Evolutionary conservation across 2,888 invertebrate species (phyloP), one percentile per base, ranked within the genome.

Genomic region (Cheilosia variabilis): DNA sequence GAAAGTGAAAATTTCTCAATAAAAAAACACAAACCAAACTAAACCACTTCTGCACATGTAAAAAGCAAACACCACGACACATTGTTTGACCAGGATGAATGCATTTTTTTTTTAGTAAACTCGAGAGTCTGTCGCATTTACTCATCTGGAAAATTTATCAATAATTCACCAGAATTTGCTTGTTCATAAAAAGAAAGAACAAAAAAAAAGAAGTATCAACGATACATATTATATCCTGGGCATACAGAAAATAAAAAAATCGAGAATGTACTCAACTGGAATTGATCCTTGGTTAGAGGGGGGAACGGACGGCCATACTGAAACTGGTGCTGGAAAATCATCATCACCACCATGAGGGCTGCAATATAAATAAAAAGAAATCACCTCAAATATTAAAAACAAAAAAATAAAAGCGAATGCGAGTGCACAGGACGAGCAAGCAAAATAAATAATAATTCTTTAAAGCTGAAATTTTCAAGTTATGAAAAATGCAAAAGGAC

Each of bases 81-180:
- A 2, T 69, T 65, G 72, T 68, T 73, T 68, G 72, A 69, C 69
- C 65, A 79, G 73, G 73, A 79, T 75, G 47, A 79, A 34, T 24
- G 45, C 22, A 24, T 27, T 60, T 53, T 66, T 45, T 60, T 63
- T 22, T 50, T 31, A 43, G 53, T 71, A 31, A 34, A 31, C 55
- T 47, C 60, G n/a, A 45, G 63, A 22, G 52, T 58, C 86, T 80
- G 81, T 77, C 77, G 72, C 72, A 86, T 77, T 81, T 68, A 72
- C 45, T 86, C 76, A 45, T 37, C 55, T 62, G 76, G 77, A 86
- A 86, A 86, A 81, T 81, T 66, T 81, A 86, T 86, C 81, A 81
- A 86, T 86, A 86, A 81, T 86, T 77, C 81, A 77, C 77, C 76
- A 77, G 84, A 84, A 79, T 79, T 84, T 79, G 79, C 66, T 79